Evolutionary conservation across 2,888 invertebrate species (phyloP), one percentile per base, ranked within the genome.

Genomic region (Xiphydria camelus): DNA sequence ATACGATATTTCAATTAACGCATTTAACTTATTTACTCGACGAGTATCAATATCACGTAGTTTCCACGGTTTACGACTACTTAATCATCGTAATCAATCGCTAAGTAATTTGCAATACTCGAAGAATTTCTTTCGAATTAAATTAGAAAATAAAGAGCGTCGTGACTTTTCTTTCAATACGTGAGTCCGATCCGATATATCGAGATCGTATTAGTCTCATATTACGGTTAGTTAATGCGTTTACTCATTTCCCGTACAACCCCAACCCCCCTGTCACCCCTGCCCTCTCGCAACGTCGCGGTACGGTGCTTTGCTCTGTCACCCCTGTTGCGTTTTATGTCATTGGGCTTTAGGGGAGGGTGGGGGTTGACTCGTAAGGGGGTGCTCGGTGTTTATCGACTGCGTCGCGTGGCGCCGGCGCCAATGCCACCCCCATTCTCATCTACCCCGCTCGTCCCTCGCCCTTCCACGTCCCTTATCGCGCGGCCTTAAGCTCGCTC

Each of bases 271-370:
- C 23, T 6, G 23, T 7, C n/a, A 23, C 23, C 23, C 23, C 23
- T 23, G 23, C 23, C 23, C 23, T 6, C n/a, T n/a, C 1, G 12
- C 15, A 1, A 14, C 14, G 29, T 12, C 12, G 41, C 31, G 18
- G n/a, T 18, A 9, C 41, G 45, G 7, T 29, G 29, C 29, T 29
- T 29, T 29, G 29, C 29, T 41, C 33, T 45, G 51, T 49, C 57
- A 54, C 52, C 61, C 64, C 57, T 56, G 51, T 54, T 58, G 55
- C 55, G 53, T 61, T 63, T 62, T 59, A 63, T 58, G 59, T 64
- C 62, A 64, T 64, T 64, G 61, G 57, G 49, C 57, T 66, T 63
- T 54, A 55, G 49, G 52, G 29, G 36, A 33, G 33, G 21, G 36
- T 45, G 26, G 3, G 37, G 9, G 4, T 22, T 23, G 52, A 38